These are phyloP conservation scores for Caenorhabditis latens DNA, from an alignment of 1,140 invertebrate genomes.

Conservation along the genomic window DNA sequence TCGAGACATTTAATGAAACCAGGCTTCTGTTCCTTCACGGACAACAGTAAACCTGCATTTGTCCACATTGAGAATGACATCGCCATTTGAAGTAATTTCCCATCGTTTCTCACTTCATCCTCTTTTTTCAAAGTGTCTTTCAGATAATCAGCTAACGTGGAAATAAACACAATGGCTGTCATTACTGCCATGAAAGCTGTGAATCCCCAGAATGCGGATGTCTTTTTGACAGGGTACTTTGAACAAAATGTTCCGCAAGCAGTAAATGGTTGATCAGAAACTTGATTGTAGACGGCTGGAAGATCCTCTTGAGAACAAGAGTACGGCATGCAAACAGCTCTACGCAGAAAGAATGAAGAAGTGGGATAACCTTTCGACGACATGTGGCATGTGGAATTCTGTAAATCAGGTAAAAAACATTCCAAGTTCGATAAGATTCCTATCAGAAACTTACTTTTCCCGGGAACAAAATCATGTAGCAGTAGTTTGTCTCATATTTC, in stretches of 20 bases:
- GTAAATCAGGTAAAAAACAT: neutral
- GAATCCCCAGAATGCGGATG: constrained; percentile 7
- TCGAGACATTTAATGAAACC: constrained; percentile 69
- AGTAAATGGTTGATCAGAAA: constrained; percentile 15
- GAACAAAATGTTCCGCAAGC: constrained; percentile 15
- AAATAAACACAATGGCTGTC: neutral
- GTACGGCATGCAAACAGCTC: constrained; percentile 7
- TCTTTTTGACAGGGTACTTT: constrained; percentile 18
- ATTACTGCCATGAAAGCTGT: constrained; percentile 7
- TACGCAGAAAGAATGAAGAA: neutral
- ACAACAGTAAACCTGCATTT: constrained; percentile 64
- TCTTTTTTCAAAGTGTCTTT: neutral
- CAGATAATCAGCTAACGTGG: neutral
- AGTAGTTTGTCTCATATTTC: constrained; percentile 30
- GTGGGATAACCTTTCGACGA: neutral
- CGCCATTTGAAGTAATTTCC: constrained; percentile 3
- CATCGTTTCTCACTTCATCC: neutral
- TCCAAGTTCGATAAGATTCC: too few species aligned
- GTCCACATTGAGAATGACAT: constrained; percentile 65
- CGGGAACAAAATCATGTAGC: constrained; percentile 18
- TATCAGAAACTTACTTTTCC: neutral
- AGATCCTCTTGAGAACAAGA: constrained; percentile 19
- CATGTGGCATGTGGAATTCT: constrained; percentile 24
- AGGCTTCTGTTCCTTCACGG: constrained; percentile 13
- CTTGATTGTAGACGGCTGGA: constrained; percentile 9